Conservation (phyloP, 2,797 vertebrate species). For the Enteromius trimaculatus region DNA sequence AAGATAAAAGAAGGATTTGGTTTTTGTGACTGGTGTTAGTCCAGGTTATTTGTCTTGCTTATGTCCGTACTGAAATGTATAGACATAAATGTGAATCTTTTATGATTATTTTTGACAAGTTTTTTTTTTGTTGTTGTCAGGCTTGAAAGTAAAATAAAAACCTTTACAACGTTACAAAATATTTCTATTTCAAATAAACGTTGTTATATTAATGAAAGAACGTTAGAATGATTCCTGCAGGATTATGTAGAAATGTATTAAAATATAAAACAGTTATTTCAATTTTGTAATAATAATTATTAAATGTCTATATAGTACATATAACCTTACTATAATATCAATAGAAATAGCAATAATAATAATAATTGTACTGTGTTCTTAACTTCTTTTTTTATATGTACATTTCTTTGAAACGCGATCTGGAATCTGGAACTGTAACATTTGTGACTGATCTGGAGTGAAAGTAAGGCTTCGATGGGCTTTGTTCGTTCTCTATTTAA, state of each 20-base stretch:
- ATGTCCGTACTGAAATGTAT: background rate
- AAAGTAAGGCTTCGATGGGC: background rate
- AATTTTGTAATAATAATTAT: background rate
- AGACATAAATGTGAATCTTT: background rate
- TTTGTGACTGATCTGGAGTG: background rate
- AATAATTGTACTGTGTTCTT: background rate
- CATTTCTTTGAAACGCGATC: background rate
- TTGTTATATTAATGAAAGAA: background rate
- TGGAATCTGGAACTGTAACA: background rate
- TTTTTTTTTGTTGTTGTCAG: background rate
- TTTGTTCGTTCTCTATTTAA: constrained; percentile 1
- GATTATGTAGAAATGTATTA: background rate
- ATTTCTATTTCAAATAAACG: background rate
- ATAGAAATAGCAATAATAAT: background rate
- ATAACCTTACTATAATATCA: background rate
- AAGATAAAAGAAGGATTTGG: background rate
- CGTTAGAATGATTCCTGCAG: background rate
- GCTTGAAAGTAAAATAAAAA: background rate
- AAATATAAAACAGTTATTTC: background rate
- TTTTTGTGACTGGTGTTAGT: background rate
- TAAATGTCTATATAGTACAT: background rate
- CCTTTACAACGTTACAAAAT: background rate
- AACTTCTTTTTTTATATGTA: background rate
- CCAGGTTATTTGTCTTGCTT: background rate
- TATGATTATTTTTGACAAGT: background rate